Percentiles rank a stretch among this genome's conserved stretches.
Evolutionary conservation across 92 coral and sea anemone species (phyloP).

Genomic region (Paramuricea clavata): DNA sequence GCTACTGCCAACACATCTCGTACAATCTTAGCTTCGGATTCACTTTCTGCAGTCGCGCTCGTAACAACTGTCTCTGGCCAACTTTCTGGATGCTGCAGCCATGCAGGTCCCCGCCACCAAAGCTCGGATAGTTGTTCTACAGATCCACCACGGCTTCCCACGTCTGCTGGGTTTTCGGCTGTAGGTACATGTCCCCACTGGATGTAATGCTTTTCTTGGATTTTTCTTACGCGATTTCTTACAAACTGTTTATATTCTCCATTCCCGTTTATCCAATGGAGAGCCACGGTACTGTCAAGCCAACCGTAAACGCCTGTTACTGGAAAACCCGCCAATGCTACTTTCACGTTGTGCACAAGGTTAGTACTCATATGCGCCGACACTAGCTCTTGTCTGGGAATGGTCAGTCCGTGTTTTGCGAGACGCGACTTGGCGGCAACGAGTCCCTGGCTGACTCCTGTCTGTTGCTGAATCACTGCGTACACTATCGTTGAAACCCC

Average conservation of each 20-base stretch:
- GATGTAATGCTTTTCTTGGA: conserved; percentile 21
- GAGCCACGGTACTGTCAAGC: conserved; percentile 29
- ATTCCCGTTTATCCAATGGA: conserved; percentile 16
- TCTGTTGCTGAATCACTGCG: neutral
- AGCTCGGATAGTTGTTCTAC: no score
- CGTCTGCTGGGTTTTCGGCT: conserved; percentile 40
- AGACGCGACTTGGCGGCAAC: no score
- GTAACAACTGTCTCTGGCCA: neutral
- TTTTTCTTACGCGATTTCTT: neutral
- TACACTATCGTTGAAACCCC: neutral
- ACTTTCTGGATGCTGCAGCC: conserved; percentile 36
- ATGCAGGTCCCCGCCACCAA: neutral
- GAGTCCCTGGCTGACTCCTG: neutral
- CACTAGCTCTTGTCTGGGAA: conserved; percentile 16
- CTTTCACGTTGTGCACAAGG: neutral
- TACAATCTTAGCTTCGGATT: conserved; percentile 36
- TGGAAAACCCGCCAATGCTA: neutral
- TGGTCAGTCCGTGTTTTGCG: conserved; percentile 8
- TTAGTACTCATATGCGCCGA: conserved; percentile 22
- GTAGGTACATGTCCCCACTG: conserved; percentile 59
- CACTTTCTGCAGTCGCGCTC: neutral
- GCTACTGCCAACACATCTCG: conserved; percentile 33
- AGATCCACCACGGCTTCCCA: conserved; percentile 56
- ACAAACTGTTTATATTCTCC: conserved; percentile 8
- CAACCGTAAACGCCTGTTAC: conserved; percentile 9